Conservation (phyloP, 1,140 invertebrate species). For the Diorhabda sublineata region DNA sequence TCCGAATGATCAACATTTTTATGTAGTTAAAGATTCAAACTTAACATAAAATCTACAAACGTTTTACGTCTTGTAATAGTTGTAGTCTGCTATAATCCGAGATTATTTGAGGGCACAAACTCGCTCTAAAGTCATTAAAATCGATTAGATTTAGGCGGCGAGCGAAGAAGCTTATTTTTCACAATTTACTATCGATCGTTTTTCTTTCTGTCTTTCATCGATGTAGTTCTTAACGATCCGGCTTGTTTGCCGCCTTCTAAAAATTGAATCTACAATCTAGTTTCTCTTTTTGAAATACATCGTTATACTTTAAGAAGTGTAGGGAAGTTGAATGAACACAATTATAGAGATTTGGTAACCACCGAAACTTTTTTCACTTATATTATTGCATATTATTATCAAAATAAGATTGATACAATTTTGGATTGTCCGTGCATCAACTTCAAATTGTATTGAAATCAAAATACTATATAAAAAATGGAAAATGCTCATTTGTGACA, state of each 20-base stretch:
- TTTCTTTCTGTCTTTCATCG: constrained; percentile 13
- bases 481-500: too few species aligned
- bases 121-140: constrained; percentile 37
- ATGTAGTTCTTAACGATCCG: constrained; percentile 17
- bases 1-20: too few species aligned
- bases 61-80: constrained; percentile 35
- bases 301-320: too few species aligned
- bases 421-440: too few species aligned
- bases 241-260: constrained; percentile 9
- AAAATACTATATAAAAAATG: too few species aligned
- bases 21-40: too few species aligned
- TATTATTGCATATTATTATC: too few species aligned
- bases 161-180: constrained; percentile 33
- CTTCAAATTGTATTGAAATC: too few species aligned
- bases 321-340: too few species aligned
- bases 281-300: background rate
- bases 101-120: constrained; percentile 35
- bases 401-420: too few species aligned
- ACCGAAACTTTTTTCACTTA: too few species aligned
- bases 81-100: constrained; percentile 35
- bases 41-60: constrained; percentile 24
- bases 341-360: too few species aligned
- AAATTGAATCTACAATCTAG: background rate
- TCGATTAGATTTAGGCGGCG: constrained; percentile 36
- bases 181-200: constrained; percentile 25